Evolutionary conservation across 2,113 vertebrate species (phyloP).

Genomic region (Prunella fulvescens): DNA sequence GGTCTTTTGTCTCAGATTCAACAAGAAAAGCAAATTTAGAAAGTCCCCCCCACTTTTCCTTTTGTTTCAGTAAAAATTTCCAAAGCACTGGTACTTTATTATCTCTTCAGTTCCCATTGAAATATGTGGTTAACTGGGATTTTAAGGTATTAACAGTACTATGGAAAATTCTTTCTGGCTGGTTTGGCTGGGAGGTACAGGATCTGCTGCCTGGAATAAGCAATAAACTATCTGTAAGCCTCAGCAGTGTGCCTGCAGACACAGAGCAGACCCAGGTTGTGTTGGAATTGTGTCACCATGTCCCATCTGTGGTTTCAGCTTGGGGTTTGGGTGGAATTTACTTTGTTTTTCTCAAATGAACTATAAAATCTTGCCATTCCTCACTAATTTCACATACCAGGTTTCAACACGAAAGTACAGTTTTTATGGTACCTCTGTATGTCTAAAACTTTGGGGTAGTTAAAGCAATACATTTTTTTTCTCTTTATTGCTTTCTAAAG

Average conservation of each 20-base stretch:
- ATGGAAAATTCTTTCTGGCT: neutral
- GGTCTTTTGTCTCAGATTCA: fast-evolving
- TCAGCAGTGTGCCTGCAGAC: neutral
- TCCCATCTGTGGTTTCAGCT: neutral
- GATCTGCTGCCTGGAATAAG: neutral
- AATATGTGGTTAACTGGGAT: neutral
- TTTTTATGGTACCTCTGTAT: neutral
- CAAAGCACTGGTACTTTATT: neutral
- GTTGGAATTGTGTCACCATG: neutral
- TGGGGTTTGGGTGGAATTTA: neutral
- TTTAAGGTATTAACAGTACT: neutral
- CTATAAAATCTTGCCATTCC: neutral
- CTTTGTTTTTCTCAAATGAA: neutral
- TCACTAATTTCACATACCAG: neutral
- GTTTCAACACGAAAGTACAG: neutral
- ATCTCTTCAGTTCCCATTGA: neutral
- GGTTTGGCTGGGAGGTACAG: neutral
- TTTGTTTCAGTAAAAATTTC: neutral
- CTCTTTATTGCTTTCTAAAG: neutral
- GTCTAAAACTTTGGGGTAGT: neutral
- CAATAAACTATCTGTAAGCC: neutral
- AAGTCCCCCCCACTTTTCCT: neutral
- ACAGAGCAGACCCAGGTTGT: neutral
- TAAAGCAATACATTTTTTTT: neutral
- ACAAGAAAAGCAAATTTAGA: neutral